Conservation (phyloP, 2,113 vertebrate species). For the Malaclemys terrapin region DNA sequence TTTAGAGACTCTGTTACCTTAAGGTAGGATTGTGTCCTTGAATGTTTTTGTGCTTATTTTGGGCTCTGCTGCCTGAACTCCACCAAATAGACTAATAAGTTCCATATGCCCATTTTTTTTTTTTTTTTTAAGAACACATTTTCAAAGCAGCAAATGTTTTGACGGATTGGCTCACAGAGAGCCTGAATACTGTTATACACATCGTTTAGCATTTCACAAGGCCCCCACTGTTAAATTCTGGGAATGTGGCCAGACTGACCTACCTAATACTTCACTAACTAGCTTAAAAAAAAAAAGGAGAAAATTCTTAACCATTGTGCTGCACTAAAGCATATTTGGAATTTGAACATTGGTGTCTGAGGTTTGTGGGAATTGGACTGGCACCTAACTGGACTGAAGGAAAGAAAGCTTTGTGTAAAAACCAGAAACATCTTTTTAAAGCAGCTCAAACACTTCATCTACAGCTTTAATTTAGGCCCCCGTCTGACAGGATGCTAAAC, state of each 20-base stretch:
- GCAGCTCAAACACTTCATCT: constrained; percentile 32
- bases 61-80: constrained; percentile 78
- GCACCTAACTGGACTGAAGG: background rate
- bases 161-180: constrained; percentile 82
- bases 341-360: constrained; percentile 56
- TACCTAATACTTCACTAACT: constrained; percentile 83
- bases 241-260: constrained; percentile 84
- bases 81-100: constrained; percentile 86
- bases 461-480: constrained; percentile 11
- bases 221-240: constrained; percentile 89
- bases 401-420: constrained; percentile 19
- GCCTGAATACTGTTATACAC: constrained; percentile 85
- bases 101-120: constrained; percentile 82
- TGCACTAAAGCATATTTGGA: constrained; percentile 71
- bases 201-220: constrained; percentile 91
- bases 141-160: constrained; percentile 89
- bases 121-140: constrained; percentile 84
- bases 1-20: constrained; percentile 72
- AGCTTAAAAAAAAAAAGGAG: constrained; percentile 17
- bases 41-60: constrained; percentile 81
- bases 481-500: constrained; percentile 15
- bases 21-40: constrained; percentile 76
- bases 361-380: constrained; percentile 27
- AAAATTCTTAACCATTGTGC: constrained; percentile 74
- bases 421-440: constrained; percentile 30